Conservation (phyloP, 2,113 vertebrate genomes). For the Carassius auratus region DNA sequence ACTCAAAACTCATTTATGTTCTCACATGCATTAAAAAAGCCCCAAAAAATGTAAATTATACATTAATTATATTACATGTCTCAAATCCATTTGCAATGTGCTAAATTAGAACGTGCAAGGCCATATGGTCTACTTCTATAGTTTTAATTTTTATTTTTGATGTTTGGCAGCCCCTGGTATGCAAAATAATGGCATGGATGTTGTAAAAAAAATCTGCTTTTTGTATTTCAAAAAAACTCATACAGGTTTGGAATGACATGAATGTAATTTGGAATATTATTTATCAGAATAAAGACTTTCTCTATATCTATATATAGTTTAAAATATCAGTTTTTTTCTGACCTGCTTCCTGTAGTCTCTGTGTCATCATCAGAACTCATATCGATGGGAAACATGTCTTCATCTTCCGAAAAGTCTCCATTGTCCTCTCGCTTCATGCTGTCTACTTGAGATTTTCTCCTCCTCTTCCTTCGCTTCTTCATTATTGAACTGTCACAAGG, state of each 20-base stretch:
- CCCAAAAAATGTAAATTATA: not conserved
- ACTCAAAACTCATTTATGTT: not conserved
- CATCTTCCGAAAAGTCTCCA: conserved; percentile 84
- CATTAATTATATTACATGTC: not conserved
- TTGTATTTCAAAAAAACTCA: not conserved
- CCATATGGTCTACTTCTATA: not conserved
- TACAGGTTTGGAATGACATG: not conserved
- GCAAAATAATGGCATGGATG: not conserved
- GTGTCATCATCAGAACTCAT: conserved; percentile 91
- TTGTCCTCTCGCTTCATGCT: conserved; percentile 83
- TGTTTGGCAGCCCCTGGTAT: not conserved
- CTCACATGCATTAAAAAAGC: not conserved
- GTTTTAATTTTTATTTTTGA: not conserved
- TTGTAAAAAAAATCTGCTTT: too few species aligned
- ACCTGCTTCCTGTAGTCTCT: conserved; percentile 77
- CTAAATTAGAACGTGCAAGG: not conserved
- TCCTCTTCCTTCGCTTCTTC: conserved; percentile 91
- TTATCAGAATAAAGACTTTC: not conserved
- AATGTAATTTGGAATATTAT: not conserved
- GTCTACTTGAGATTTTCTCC: conserved; percentile 85
- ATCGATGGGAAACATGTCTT: conserved; percentile 94
- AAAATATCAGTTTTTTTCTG: conserved; percentile 18
- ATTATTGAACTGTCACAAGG: conserved; percentile 71
- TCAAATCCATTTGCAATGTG: not conserved
- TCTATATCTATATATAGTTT: too few species aligned